Conservation (phyloP, 2,113 vertebrate species). For the Micromys minutus region DNA sequence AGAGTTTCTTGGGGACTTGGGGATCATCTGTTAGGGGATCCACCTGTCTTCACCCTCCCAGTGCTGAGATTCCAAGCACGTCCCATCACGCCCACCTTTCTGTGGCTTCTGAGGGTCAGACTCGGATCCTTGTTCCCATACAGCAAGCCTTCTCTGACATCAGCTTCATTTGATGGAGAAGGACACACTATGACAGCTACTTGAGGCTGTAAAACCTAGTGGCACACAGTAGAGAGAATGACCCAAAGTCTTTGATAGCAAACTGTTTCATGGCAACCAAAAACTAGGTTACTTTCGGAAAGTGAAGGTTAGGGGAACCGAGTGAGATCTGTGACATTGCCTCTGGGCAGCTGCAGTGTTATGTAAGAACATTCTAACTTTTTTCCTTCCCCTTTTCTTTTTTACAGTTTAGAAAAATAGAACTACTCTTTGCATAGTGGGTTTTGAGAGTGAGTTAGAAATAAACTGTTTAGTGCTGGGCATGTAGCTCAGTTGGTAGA, state of each 20-base stretch:
- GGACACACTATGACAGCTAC: background rate
- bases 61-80: background rate
- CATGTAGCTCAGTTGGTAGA: background rate
- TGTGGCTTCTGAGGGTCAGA: background rate
- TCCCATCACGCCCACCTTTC: background rate
- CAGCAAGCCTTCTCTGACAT: too few relatives aligned
- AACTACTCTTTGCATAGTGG: background rate
- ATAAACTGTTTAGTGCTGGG: background rate
- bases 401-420: background rate
- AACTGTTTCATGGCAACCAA: background rate
- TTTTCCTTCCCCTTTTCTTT: background rate
- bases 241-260: background rate
- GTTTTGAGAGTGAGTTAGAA: constrained; percentile 38
- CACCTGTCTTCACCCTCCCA: background rate
- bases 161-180: background rate
- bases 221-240: background rate
- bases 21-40: background rate
- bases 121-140: too few relatives aligned
- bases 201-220: background rate
- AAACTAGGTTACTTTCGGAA: background rate
- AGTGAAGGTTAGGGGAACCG: constrained; percentile 4
- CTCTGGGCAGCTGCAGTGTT: background rate
- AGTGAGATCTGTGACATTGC: background rate
- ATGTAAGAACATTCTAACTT: background rate
- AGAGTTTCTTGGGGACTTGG: background rate